Evolutionary conservation across 92 coral and sea anemone genomes (phyloP), one percentile per base, ranked within the genome.

Genomic region (Zoanthus solanderi): DNA sequence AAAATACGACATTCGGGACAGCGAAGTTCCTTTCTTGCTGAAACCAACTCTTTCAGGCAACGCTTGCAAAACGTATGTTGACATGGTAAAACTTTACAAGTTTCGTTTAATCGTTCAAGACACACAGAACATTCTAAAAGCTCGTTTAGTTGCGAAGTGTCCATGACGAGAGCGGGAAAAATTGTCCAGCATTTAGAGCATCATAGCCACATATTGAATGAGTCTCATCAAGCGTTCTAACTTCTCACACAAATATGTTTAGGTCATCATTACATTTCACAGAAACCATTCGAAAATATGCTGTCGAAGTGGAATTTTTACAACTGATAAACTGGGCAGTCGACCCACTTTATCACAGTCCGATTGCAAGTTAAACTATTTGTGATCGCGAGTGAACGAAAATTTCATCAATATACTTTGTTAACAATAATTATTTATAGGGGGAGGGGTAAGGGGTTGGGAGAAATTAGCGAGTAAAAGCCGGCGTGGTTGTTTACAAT

Each of bases 31-130:
- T 97, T 96, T 66, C 95, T 92, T 60, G 84, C 73, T 58, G 94
- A 92, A 23, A 89, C 96, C 23, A 97, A 87, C 77, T 96, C 98
- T 71, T 89, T 87, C 48, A 97, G 89, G 60, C 99, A 97, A 63
- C 97, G 87, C 74, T 89, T 92, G 77, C 98, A 95, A 85, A 97
- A 95, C 42, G 99, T 97, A 87, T 97, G 99, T 88, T 97, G 99
- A 78, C 99, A 97, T 16, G 99, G 99, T 18, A 97, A 87, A 53
- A 97, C 99, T 90, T 93, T 97, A 58, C 97, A 95, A 34, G 94
- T 93, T 76, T 97, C 94, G 90, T 95, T 94, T 29, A 97, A 93
- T 56, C 92, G 96, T 78, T 97, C 98, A 29, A 97, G 88, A 65
- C 99, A 97, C 44, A 97, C 98, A 34, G 98, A 91, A 85, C 99